Conservation (phyloP, 2,797 vertebrate species). For the Alosa sapidissima region DNA sequence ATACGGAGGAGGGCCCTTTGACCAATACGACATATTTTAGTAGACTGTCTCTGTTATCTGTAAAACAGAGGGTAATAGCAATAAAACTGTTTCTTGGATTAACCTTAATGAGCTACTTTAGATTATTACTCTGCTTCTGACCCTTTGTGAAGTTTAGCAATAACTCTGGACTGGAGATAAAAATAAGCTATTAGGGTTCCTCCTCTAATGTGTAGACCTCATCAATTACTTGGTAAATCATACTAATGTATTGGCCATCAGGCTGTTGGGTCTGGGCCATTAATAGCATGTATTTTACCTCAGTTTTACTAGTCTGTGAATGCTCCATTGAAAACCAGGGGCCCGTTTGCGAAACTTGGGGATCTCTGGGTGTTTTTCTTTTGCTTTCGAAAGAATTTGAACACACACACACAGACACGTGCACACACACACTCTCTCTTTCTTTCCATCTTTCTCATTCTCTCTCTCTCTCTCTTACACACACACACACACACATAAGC, state of each 20-base stretch:
- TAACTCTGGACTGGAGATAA: background rate
- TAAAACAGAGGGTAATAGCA: constrained; percentile 4
- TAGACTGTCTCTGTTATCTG: background rate
- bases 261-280: background rate
- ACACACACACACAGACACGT: background rate
- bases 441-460: constrained; percentile 19
- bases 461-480: constrained; percentile 30
- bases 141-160: background rate
- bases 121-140: background rate
- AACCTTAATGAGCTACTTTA: background rate
- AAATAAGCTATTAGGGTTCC: background rate
- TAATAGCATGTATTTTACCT: constrained; percentile 10
- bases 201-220: background rate
- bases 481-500: constrained; percentile 28
- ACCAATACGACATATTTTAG: background rate
- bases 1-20: background rate
- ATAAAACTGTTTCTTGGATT: background rate
- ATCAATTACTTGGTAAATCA: constrained; percentile 15
- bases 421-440: constrained; percentile 22
- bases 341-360: background rate
- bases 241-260: constrained; percentile 6
- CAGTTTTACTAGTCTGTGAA: constrained; percentile 5
- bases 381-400: constrained; percentile 24
- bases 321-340: constrained; percentile 10
- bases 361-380: constrained; percentile 20